These are phyloP conservation scores for Novumbra hubbsi DNA, from an alignment of 2,797 vertebrate species.

Conservation along the genomic window DNA sequence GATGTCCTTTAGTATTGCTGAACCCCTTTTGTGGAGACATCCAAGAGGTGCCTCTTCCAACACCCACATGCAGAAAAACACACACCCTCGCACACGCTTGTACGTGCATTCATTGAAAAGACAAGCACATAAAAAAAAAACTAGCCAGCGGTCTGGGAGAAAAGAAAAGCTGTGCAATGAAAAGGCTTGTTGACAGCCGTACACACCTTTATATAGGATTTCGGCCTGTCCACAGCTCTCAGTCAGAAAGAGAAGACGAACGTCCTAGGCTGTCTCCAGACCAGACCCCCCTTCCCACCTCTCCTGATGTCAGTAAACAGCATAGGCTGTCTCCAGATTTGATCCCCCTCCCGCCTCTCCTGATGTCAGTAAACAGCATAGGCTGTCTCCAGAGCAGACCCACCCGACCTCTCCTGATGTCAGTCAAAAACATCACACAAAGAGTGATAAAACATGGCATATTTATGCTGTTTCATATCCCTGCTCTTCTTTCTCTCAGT, in stretches of 20 bases:
- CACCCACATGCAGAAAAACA: neutral
- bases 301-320: conserved; percentile 4
- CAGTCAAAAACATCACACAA: conserved; percentile 46
- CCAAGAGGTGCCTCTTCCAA: neutral
- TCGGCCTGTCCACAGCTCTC: conserved; percentile 35
- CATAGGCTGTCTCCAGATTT: conserved; percentile 44
- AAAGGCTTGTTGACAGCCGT: conserved; percentile 40
- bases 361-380: conserved; percentile 21
- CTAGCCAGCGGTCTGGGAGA: conserved; percentile 3
- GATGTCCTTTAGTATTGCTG: neutral
- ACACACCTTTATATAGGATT: conserved; percentile 34
- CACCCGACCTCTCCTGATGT: conserved; percentile 8
- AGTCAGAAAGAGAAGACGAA: conserved; percentile 21
- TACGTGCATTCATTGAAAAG: neutral
- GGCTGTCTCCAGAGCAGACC: conserved; percentile 38
- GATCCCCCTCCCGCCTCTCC: neutral
- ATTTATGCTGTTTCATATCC: conserved; percentile 44
- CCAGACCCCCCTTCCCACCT: conserved; percentile 1
- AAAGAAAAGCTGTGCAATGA: conserved; percentile 5
- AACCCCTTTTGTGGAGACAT: neutral
- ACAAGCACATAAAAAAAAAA: neutral
- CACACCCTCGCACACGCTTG: conserved; percentile 9
- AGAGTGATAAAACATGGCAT: conserved; percentile 44
- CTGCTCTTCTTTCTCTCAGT: conserved; percentile 39
- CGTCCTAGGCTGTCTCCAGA: conserved; percentile 45